These are phyloP conservation scores for Nasua narica DNA, from an alignment of 2,797 vertebrate genomes.

Conservation along the genomic window DNA sequence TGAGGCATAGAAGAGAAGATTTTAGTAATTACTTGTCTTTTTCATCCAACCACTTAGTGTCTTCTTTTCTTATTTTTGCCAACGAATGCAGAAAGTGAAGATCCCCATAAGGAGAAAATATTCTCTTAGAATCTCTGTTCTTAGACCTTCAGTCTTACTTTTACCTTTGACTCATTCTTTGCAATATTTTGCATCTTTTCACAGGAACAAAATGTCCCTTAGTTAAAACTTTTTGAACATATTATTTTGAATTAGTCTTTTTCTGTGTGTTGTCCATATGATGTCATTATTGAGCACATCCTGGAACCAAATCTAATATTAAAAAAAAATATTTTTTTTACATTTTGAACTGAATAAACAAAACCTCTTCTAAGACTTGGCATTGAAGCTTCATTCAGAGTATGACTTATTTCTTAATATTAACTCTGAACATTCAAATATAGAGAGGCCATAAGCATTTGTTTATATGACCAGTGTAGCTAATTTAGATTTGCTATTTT, in stretches of 20 bases:
- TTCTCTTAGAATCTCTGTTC: background rate
- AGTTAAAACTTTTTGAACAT: background rate
- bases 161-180: background rate
- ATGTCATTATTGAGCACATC: background rate
- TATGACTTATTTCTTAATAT: background rate
- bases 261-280: background rate
- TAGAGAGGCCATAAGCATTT: background rate
- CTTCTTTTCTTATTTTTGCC: conserved; percentile 25
- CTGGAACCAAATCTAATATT: background rate
- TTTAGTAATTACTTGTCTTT: conserved; percentile 35
- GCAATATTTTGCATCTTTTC: background rate
- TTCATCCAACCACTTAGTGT: conserved; percentile 26
- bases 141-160: background rate
- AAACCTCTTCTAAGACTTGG: background rate
- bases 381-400: background rate
- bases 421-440: background rate
- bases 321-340: background rate
- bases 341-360: background rate
- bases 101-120: background rate
- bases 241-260: background rate
- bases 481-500: background rate
- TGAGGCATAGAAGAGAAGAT: background rate
- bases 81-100: background rate
- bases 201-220: background rate
- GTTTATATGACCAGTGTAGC: background rate